A percentile compares a stretch with the other conserved stretches of the same genome.
Conservation (phyloP, 2,888 invertebrate genomes). For the Iphiclides podalirius region DNA sequence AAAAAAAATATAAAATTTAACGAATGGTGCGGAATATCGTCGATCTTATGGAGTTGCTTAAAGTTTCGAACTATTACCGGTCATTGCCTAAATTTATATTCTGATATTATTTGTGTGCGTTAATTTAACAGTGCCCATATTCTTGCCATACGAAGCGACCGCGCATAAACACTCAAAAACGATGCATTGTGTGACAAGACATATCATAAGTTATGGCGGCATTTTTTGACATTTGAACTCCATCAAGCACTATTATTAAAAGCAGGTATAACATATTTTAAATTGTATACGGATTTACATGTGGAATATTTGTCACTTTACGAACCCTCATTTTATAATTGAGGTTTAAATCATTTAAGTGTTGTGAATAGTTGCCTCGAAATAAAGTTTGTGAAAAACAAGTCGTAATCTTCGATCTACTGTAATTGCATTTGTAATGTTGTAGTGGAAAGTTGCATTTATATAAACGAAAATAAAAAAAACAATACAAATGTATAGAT, state of each 20-base stretch:
- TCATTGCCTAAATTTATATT: constrained; percentile 67
- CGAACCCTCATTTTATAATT: constrained; percentile 14
- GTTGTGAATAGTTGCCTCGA: constrained; percentile 20
- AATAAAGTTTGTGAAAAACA: constrained; percentile 8
- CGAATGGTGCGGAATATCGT: constrained; percentile 76
- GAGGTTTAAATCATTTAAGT: constrained; percentile 14
- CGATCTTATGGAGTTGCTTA: constrained; percentile 68
- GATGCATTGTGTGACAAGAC: constrained; percentile 59
- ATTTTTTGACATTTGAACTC: constrained; percentile 30
- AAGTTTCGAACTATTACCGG: constrained; percentile 57
- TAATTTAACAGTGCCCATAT: constrained; percentile 60
- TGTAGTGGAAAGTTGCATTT: constrained; percentile 11
- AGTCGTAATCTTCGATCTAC: background rate
- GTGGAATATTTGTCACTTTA: constrained; percentile 30
- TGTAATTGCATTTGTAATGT: constrained; percentile 18
- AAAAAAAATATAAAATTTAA: constrained; percentile 48
- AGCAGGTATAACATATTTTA: constrained; percentile 29
- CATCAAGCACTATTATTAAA: constrained; percentile 47
- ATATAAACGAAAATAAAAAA: constrained; percentile 6
- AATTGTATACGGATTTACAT: constrained; percentile 43
- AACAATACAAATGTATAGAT: constrained; percentile 12
- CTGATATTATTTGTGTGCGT: constrained; percentile 61
- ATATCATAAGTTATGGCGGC: constrained; percentile 68
- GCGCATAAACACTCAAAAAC: constrained; percentile 35
- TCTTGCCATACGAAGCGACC: constrained; percentile 59